Evolutionary conservation across 2,888 invertebrate species (phyloP), one percentile per base, ranked within the genome.

Genomic region (Archaeoteleia sp.): DNA sequence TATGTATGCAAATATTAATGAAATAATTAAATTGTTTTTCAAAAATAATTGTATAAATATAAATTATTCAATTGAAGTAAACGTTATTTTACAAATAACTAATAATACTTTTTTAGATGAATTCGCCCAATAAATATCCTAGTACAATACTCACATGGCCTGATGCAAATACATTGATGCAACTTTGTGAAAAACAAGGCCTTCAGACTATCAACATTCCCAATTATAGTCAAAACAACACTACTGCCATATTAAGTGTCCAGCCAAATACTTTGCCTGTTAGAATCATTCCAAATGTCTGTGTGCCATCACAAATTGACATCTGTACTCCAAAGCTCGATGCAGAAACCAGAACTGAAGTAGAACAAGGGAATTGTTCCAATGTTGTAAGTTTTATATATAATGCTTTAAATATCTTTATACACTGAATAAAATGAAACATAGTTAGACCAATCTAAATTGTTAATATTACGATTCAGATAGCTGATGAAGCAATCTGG

Each of bases 161-260:
- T 1, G 82, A 83, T 73, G 75, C 81, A 0, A 84, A 79, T 65
- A 74, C 81, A 8, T 48, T 84, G 53, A 82, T 84, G 77, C 76
- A 80, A 29, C 73, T 83, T 5, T 83, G 83, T 25, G 83, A 83
- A 17, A 83, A 83, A 45, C 80, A 81, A 35, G 79, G 80, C 46
- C 77, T 83, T 14, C 84, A 83, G 55, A 54, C 82, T 12, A 77
- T 84, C 48, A 84, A 82, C 77, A 82, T 84, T 79, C 84, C 85
- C 39, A 83, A 78, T 73, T 84, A 80, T 42, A 78, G 73, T 74
- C 83, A 84, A 73, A 84, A 80, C 65, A 84, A 76, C 66, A 54
- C 81, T 1, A 66, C 78, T 1, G 37, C 76, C 3, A 68, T 82
- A 61, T 69, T 84, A 4, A 72, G 74, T 63, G 77, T 78, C 4